A percentile compares a stretch with the other conserved stretches of the same genome.
Conservation (phyloP, 2,888 invertebrate species). For the Phragmatobia fuliginosa region DNA sequence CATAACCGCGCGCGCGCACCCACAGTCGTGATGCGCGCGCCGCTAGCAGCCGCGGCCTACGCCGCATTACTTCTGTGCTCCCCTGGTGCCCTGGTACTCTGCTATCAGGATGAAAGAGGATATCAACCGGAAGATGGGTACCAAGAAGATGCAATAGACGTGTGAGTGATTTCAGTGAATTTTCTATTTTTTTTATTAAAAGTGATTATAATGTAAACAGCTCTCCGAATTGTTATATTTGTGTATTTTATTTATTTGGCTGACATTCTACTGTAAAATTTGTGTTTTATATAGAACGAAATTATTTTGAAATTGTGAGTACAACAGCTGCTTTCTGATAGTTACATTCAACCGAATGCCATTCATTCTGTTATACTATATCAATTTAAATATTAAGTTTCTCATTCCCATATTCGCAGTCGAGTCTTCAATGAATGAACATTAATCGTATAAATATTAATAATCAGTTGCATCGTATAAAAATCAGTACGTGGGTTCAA, state of each 20-base stretch:
- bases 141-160: constrained; percentile 76
- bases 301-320: not conserved
- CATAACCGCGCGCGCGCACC: constrained; percentile 67
- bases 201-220: constrained; percentile 45
- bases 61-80: constrained; percentile 66
- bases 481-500: constrained; percentile 52
- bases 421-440: constrained; percentile 9
- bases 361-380: not conserved
- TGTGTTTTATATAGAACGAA: not conserved
- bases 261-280: not conserved
- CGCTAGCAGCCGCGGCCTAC: constrained; percentile 70
- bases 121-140: constrained; percentile 77
- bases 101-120: constrained; percentile 70
- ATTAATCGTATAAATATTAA: constrained; percentile 27
- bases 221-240: constrained; percentile 8
- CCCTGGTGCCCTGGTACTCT: constrained; percentile 73
- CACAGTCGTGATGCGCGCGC: constrained; percentile 84
- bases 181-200: constrained; percentile 35
- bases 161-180: constrained; percentile 71
- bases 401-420: not conserved
- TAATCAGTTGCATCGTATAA: constrained; percentile 42
- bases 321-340: not conserved
- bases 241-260: not conserved
- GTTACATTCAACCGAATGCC: not conserved
- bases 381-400: too few species aligned